Conservation (phyloP, 2,797 vertebrate species). For the Phylloscopus collybita region DNA sequence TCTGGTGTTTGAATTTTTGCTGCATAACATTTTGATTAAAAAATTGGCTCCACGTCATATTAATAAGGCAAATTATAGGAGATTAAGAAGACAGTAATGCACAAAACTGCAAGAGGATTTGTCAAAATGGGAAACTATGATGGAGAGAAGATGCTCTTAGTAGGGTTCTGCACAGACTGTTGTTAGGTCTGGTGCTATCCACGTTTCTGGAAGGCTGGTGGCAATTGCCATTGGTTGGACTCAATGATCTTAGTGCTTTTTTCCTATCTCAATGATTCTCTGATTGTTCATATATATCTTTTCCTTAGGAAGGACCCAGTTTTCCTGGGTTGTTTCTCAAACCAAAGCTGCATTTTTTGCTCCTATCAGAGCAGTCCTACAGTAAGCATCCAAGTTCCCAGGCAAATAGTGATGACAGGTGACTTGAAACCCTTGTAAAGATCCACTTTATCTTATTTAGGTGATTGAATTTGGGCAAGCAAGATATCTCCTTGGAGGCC, state of each 20-base stretch:
- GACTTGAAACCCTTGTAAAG: not conserved
- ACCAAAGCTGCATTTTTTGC: not conserved
- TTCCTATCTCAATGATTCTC: not conserved
- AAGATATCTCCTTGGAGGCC: not conserved
- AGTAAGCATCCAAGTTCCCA: not conserved
- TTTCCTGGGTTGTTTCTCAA: not conserved
- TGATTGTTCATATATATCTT: not conserved
- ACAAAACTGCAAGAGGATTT: not conserved
- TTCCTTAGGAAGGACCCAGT: not conserved
- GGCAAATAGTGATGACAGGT: not conserved
- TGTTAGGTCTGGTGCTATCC: not conserved
- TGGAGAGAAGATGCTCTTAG: not conserved
- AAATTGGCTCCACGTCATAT: not conserved
- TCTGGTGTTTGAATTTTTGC: not conserved
- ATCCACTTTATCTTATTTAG: not conserved
- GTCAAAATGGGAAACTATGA: not conserved
- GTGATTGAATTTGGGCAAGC: not conserved
- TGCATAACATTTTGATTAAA: slow-evolving; percentile 42
- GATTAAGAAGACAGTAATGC: not conserved
- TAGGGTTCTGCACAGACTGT: not conserved
- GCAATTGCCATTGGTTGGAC: not conserved
- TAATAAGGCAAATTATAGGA: not conserved
- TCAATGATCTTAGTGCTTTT: not conserved
- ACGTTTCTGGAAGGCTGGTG: not conserved
- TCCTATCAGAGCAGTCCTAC: not conserved